Percentiles rank a stretch among this genome's conserved stretches.
phyloP scores from a whole-genome alignment of 2,888 invertebrate species.

The Phaonia tiefii region DNA sequence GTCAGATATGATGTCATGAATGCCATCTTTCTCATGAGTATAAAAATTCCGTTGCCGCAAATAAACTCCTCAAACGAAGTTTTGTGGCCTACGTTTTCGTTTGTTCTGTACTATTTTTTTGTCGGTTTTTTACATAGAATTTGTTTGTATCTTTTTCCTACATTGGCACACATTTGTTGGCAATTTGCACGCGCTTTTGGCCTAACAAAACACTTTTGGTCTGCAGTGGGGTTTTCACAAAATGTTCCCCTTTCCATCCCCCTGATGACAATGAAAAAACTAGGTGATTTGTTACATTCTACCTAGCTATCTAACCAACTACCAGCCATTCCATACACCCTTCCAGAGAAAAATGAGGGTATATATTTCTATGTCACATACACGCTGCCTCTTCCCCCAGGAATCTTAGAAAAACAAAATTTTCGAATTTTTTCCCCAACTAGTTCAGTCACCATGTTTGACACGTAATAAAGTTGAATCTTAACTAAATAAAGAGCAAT shows the following conservation, averaged over 20 bases:
- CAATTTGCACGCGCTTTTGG: slow-evolving; percentile 35
- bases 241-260: not conserved
- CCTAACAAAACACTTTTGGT: slow-evolving; percentile 27
- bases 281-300: slow-evolving; percentile 25
- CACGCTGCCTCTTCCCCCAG: not conserved
- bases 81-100: too few relatives aligned
- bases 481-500: slow-evolving; percentile 55
- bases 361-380: slow-evolving; percentile 30
- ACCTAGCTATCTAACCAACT: not conserved
- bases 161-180: slow-evolving; percentile 36
- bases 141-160: slow-evolving; percentile 28
- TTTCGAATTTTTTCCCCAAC: not conserved
- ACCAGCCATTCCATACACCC: too few relatives aligned
- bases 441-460: slow-evolving; percentile 54
- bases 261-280: not conserved
- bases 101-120: too few relatives aligned
- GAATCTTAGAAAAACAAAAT: not conserved
- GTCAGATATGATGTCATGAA: too few relatives aligned
- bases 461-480: slow-evolving; percentile 63
- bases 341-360: slow-evolving; percentile 21
- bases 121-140: not conserved
- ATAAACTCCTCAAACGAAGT: too few relatives aligned
- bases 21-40: too few relatives aligned
- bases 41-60: too few relatives aligned
- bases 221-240: not conserved